Evolutionary conservation across 2,888 invertebrate genomes (phyloP), one percentile per base, ranked within the genome.

Genomic region (Polyploca ridens): DNA sequence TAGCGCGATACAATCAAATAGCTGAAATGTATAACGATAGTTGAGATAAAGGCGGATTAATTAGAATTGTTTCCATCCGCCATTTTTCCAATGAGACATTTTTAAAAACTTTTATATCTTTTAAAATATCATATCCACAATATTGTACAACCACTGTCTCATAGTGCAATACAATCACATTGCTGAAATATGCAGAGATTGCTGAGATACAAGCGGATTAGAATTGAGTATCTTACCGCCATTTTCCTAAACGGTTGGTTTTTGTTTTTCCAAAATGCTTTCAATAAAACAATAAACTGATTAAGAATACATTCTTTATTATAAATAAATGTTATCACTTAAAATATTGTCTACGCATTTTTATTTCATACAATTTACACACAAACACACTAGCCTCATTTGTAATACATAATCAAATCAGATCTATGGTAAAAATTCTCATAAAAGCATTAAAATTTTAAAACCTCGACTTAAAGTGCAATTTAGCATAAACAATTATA

Each of bases 291-390:
- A 54, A 54, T 19, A 54, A 54, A 10, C 54, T 10, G 19, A 19
- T 3, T 10, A 54, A 54, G 54, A 54, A 54, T 54, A 54, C 54
- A 54, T 54, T 54, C 8, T 54, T 54, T 54, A 54, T 19, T 54
- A 54, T 19, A 54, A 54, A 54, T 54, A 54, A 54, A 49, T 49
- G 54, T 19, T 54, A 54, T 54, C 54, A 54, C 54, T 54, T 54
- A 54, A 54, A 54, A 54, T 54, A 54, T 54, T 54, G 54, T 54
- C 54, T 54, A 54, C 54, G 19, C 19, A 14, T 13, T 46, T 46
- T 54, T 54, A 54, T 10, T 54, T 19, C 54, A 49, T 49, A 49
- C 49, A 49, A 49, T 14, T 49, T 49, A 49, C 49, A 49, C 49
- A 16, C 49, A 54, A 19, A 54, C 54, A 54, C 54, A 19, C 54